Base-by-base conservation (phyloP, 2,888 invertebrate species). In the Epsilonema sp. region DNA sequence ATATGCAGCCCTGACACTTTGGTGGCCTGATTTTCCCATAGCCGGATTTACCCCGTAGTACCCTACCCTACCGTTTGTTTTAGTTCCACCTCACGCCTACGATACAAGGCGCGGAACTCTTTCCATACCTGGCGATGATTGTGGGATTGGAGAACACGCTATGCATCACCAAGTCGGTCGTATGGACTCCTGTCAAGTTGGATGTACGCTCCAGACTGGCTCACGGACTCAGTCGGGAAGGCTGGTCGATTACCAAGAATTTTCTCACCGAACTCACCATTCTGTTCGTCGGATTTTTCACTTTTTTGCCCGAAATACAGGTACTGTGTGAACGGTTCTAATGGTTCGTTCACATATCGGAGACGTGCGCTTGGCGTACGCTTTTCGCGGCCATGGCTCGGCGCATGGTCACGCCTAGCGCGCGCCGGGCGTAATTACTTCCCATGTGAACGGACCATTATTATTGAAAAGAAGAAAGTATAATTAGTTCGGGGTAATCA, bases 191-290 rank as follows among this genome's bases (percentile, higher is more conserved):
- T 2, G 67, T 74, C 2, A 80, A 90, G 55, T 74, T 94, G 44
- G 92, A 94, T 66, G 84, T 89, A 4, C 89, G 90, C 67, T 84
- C 90, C 54, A 75, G 92, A 19, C 78, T 94, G 2, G 90, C 92
- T 0, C 58, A 59, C 71, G 94, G 92, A 2, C 72, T 97, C n/a
- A 86, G 85, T 62, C 83, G 82, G 61, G 94, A 97, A 69, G 94
- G 90, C 11, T 92, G 90, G 90, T 84, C 82, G 2, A 90, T 94
- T 42, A 87, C 89, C 0, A 92, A 92, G 65, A 90, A 90, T 64
- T 72, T 97, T 41, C 70, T 92, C 1, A 79, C 84, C 0, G 92
- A 94, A 73, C 79, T 94, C 5, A 82, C 86, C 1, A 82, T 89
- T 56, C 72, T 94, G 36, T 82, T 86, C 0, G 77, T 89, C 51